Base-by-base conservation (phyloP, 1,140 invertebrate species). In the Sitophilus oryzae region DNA sequence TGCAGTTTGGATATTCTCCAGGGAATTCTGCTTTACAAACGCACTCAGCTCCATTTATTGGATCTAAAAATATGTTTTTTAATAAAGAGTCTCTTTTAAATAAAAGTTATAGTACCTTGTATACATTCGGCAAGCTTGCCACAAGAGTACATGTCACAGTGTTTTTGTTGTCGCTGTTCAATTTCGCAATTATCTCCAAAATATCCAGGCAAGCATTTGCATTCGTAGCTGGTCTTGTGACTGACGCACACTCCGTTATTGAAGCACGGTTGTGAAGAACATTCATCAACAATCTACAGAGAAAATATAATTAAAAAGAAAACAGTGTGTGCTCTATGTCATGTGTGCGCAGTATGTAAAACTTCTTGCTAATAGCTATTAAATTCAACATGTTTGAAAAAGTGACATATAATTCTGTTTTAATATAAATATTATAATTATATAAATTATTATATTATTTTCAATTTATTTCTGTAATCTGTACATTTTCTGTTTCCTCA, bases 11-110 rank as follows among this genome's bases (percentile, higher is more conserved):
- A 16, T 80, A 66, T 42, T 59, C 58, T 37, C 70, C 74, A 56
- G 79, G 79, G 73, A 82, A 91, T 37, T 85, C 87, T 2, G 79
- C 69, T 37, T 82, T 80, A 62, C 87, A 89, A 9, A 81, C 74
- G 66, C 87, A 90, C n/a, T 72, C 73, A 0, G 66, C 63, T 11
- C 73, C 73, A 47, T 77, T 75, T 2, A 75, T 60, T 64, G 82
- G 84, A 15, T 76, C 72, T 15, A 79, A 78, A 48, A 15, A 10
- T 9, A 25, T 18, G 10, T 22, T 11, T 9, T 16, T 6, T 30
- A 30, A 30, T 30, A 30, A 30, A 5, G 5, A 11, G 25, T 11
- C 25, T 30, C n/a, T n/a, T n/a, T n/a, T n/a, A n/a, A n/a, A n/a
- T n/a, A n/a, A n/a, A n/a, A n/a, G n/a, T n/a, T n/a, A n/a, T n/a